Base-by-base conservation (phyloP, 2,888 invertebrate species). In the Euproctis similis region DNA sequence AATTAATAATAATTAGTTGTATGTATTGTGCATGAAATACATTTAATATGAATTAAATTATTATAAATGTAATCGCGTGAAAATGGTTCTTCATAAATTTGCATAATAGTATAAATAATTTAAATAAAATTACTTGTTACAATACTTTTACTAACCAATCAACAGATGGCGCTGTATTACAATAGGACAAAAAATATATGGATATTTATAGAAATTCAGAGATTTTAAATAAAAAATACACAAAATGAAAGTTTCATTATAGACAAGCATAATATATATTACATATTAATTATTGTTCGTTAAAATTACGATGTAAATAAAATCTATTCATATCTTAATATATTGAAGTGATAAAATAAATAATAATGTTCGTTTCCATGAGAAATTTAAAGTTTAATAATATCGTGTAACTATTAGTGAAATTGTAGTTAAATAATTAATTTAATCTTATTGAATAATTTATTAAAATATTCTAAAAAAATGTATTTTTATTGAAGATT, bases 241-340 rank as follows among this genome's bases (percentile, higher is more conserved):
- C 35, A 27, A 38, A 40, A 40, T 27, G 20, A 48, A 50, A 44
- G 43, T 46, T 45, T 53, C 44, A 46, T 50, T 44, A 40, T 40
- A 42, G 56, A 51, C 37, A 3, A 38, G 36, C 31, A 42, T 39
- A 34, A 44, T 40, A 40, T 47, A 12, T 7, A 13, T 12, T 2
- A 21, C 11, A 12, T 19, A 37, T 44, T 35, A 43, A 43, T 48
- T 54, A 53, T 54, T 54, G 51, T 50, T 46, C 39, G 44, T 44
- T 53, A 46, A 53, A 51, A 34, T 6, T 21, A 58, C 46, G 48
- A 50, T 76, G 73, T 75, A 77, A 62, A 75, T 78, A 74, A 59
- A 62, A 72, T 62, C 65, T 78, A 75, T 76, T 84, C 82, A 84
- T 84, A 84, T 84, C 82, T 71, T 84, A 82, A 81, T 66, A 50